phyloP scores from a whole-genome alignment of 23 tunicate genomes.

The Oikopleura albicans region DNA sequence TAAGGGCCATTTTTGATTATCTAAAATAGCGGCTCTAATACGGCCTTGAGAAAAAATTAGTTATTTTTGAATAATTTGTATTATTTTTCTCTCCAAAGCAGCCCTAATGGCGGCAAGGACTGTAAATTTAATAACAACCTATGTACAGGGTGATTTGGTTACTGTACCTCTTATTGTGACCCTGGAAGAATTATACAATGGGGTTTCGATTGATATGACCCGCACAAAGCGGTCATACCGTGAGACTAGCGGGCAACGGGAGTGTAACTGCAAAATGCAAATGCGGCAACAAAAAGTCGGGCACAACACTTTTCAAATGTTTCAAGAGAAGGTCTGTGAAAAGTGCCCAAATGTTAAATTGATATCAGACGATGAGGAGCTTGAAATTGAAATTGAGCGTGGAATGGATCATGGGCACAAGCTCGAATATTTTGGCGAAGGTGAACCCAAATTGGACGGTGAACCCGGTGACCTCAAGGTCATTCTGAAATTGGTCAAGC shows the following conservation, averaged over 20 bases:
- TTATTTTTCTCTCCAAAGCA: no score
- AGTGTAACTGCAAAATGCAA: conserved; percentile 22
- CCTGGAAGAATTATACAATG: conserved; percentile 75
- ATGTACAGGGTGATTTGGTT: conserved; percentile 74
- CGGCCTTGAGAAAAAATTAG: no score
- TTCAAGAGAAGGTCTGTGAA: conserved; percentile 81
- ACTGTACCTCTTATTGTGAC: conserved; percentile 67
- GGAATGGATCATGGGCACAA: conserved; percentile 79
- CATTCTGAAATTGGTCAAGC: conserved; percentile 28
- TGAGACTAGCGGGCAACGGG: background rate
- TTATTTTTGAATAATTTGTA: no score
- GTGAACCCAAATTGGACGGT: conserved; percentile 91
- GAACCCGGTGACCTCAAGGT: conserved; percentile 83
- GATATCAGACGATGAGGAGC: conserved; percentile 40
- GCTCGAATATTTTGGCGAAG: conserved; percentile 67
- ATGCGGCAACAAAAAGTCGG: conserved; percentile 75
- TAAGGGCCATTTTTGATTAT: no score
- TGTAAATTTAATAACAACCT: no score
- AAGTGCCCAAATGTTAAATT: conserved; percentile 88
- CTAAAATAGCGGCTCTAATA: no score
- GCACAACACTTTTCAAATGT: conserved; percentile 70
- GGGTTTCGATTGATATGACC: conserved; percentile 23
- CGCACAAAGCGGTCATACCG: conserved; percentile 9
- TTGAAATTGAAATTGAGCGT: conserved; percentile 82
- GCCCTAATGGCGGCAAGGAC: no score